Conservation (phyloP, 2,888 invertebrate species). For the Hedychridium roseum region DNA sequence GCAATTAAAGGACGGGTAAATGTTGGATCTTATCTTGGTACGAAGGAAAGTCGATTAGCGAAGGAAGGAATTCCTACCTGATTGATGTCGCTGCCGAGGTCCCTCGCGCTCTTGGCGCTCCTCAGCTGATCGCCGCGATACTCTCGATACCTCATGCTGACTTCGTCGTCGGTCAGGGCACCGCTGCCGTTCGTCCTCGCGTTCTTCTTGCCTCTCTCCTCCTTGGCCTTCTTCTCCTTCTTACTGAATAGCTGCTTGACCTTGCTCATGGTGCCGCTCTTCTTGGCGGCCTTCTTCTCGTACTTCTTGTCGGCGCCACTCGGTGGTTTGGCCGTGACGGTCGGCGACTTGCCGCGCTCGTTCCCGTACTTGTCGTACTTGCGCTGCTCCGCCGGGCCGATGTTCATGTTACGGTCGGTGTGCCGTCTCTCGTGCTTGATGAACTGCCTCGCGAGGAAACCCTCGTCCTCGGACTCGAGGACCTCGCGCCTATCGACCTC, state of each 20-base stretch:
- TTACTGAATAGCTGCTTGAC: constrained; percentile 81
- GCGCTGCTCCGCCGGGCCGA: constrained; percentile 52
- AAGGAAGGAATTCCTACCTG: constrained; percentile 46
- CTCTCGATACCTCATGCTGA: constrained; percentile 58
- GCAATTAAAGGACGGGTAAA: too few species aligned
- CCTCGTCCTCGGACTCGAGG: constrained; percentile 75
- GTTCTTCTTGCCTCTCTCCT: constrained; percentile 60
- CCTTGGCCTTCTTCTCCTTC: constrained; percentile 74
- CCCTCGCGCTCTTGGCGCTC: constrained; percentile 56
- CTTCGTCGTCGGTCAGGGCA: constrained; percentile 59
- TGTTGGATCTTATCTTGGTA: not conserved
- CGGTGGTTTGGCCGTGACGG: constrained; percentile 54
- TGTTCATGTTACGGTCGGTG: constrained; percentile 71
- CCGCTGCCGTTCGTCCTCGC: constrained; percentile 48
- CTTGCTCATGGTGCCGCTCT: constrained; percentile 64
- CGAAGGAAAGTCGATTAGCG: not conserved
- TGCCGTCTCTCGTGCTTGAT: constrained; percentile 79
- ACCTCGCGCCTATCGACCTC: constrained; percentile 54
- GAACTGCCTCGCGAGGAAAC: constrained; percentile 73
- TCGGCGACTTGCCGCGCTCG: constrained; percentile 40
- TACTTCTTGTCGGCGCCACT: constrained; percentile 55
- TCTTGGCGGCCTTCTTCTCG: constrained; percentile 58
- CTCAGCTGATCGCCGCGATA: constrained; percentile 59
- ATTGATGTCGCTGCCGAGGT: constrained; percentile 58
- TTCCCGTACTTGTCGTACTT: constrained; percentile 50